phyloP scores from a whole-genome alignment of 2,888 invertebrate species.

The Campoplex capitator region DNA sequence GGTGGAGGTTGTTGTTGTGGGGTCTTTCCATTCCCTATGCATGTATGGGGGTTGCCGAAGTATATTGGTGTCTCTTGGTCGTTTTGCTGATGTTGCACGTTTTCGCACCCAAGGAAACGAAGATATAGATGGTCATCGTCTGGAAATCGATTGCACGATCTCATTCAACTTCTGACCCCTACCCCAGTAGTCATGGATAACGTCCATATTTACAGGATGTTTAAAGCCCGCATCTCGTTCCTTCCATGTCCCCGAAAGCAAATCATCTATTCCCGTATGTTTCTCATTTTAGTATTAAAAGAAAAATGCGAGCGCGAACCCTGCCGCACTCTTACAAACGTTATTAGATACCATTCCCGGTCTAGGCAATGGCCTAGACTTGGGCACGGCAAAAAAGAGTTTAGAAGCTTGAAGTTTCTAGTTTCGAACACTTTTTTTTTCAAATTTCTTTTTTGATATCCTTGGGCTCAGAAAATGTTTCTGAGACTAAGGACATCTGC shows the following conservation, averaged over 20 bases:
- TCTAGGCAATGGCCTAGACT: no score
- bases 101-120: constrained; percentile 18
- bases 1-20: constrained; percentile 74
- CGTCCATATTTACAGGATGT: constrained; percentile 78
- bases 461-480: no score
- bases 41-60: constrained; percentile 35
- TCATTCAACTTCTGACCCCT: constrained; percentile 19
- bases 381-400: no score
- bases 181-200: constrained; percentile 40
- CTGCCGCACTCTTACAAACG: no score
- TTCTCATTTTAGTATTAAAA: constrained; percentile 39
- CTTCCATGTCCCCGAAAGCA: constrained; percentile 46
- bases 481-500: no score
- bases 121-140: constrained; percentile 40
- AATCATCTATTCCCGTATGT: constrained; percentile 72
- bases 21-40: constrained; percentile 73
- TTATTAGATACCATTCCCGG: no score
- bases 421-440: no score
- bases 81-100: constrained; percentile 46
- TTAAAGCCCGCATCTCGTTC: constrained; percentile 78
- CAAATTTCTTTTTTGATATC: no score
- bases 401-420: no score
- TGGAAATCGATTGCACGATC: constrained; percentile 75
- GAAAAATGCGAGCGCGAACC: no score
- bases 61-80: constrained; percentile 52